Evolutionary conservation across 1,140 invertebrate species (phyloP).

Genomic region (Drosophila nebulosa): DNA sequence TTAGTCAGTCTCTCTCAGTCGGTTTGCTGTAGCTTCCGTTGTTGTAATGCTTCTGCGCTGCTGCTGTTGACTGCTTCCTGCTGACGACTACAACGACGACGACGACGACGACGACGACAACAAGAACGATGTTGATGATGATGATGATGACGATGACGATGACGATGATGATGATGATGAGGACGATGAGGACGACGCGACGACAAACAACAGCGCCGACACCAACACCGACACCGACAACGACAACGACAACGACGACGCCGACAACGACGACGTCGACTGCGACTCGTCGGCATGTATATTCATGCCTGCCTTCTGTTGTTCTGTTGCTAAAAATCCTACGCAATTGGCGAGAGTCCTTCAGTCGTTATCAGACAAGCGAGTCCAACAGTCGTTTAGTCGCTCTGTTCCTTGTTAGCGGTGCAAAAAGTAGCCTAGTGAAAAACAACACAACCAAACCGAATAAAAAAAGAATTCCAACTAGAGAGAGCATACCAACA

Average conservation of each 20-base stretch:
- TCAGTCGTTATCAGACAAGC: constrained; percentile 81
- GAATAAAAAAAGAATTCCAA: background rate
- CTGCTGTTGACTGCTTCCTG: constrained; percentile 32
- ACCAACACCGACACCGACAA: background rate
- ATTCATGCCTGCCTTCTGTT: constrained; percentile 49
- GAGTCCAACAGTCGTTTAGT: constrained; percentile 80
- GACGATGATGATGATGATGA: constrained; percentile 14
- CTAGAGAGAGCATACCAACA: constrained; percentile 23
- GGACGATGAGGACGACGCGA: constrained; percentile 7
- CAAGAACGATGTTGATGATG: background rate
- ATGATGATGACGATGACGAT: constrained; percentile 15
- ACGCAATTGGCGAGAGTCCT: constrained; percentile 78
- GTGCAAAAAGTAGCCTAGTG: constrained; percentile 79
- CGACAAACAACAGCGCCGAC: constrained; percentile 2
- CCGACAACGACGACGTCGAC: constrained; percentile 23
- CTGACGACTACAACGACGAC: constrained; percentile 20
- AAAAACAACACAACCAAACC: constrained; percentile 47
- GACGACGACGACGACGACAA: constrained; percentile 23
- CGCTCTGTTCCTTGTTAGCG: constrained; percentile 76
- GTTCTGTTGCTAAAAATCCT: constrained; percentile 72
- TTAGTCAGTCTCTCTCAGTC: constrained; percentile 6
- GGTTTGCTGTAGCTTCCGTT: constrained; percentile 61
- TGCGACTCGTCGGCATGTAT: constrained; percentile 10
- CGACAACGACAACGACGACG: constrained; percentile 25
- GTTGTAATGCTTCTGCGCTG: constrained; percentile 75